A percentile compares a stretch with the other conserved stretches of the same genome.
These are phyloP conservation scores for Hylyphantes graminicola DNA, from an alignment of 1,140 invertebrate genomes.

Conservation along the genomic window DNA sequence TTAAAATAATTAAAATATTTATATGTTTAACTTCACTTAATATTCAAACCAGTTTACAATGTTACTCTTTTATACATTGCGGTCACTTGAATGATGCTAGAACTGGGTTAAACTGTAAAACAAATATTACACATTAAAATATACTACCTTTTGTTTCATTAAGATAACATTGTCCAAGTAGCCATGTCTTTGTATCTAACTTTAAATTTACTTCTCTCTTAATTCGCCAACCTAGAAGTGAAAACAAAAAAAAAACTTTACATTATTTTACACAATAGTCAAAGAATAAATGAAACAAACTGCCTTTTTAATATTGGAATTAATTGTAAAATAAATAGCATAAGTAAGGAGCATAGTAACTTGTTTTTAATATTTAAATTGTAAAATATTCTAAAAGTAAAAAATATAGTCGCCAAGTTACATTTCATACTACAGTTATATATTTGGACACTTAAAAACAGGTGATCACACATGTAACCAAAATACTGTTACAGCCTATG, in stretches of 20 bases:
- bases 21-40: too few relatives aligned
- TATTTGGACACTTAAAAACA: too few relatives aligned
- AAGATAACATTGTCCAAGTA: constrained; percentile 84
- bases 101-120: neutral
- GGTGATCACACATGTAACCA: too few relatives aligned
- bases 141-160: constrained; percentile 70
- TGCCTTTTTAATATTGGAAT: neutral
- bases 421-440: neutral
- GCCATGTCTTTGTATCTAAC: constrained; percentile 82
- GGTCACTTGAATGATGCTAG: too few relatives aligned
- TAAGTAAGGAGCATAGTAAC: neutral
- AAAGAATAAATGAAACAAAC: neutral
- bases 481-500: too few relatives aligned
- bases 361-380: neutral
- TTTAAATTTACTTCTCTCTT: constrained; percentile 61
- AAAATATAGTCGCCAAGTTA: neutral
- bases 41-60: too few relatives aligned
- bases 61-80: too few relatives aligned
- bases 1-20: too few relatives aligned
- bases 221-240: constrained; percentile 39
- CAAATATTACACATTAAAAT: neutral
- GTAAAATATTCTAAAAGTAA: neutral
- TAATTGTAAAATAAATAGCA: too few relatives aligned
- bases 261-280: neutral
- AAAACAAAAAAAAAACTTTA: neutral